Base-by-base conservation (phyloP, 2,888 invertebrate genomes). In the Hermodice carunculata region DNA sequence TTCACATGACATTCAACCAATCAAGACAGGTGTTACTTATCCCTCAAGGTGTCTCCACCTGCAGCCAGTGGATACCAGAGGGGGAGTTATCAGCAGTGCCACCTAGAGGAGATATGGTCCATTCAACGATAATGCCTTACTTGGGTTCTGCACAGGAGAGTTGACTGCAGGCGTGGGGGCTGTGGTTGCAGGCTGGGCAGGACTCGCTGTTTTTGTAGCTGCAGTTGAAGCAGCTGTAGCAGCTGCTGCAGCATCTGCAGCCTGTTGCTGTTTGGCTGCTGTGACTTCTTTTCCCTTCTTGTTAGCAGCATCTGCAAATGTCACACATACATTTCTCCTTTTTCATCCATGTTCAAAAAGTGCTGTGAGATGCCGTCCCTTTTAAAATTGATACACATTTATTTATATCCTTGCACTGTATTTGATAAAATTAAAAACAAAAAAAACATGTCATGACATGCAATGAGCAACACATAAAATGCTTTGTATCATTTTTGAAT, bases 221-320 rank as follows among this genome's bases (percentile, higher is more conserved):
- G 54, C 24, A 14, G 46, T 46, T 59, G 64, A 26, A 14, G 46
- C 42, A 34, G 37, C 37, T 29, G 34, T 49, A 19, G 60, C 46
- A 31, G 19, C 26, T n/a, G n/a, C 59, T 46, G 49, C 29, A 17
- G 19, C 26, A 46, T 48, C 40, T 42, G 61, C 28, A 19, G 29
- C 22, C 6, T 42, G 28, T 28, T 49, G 22, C 26, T n/a, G 19
- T 28, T 44, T 32, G 4, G 46, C 40, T n/a, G 53, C 56, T 8
- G 43, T 42, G n/a, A 54, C 65, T 29, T 61, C 65, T 32, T 65
- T 48, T 40, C 54, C 65, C 22, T 65, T 52, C 26, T 54, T 54
- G 40, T 48, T 56, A 6, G 56, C 65, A 22, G 32, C 43, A 8
- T 44, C 65, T 64, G 46, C 22, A 11, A 42, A 19, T 19, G n/a